Percentiles rank a stretch among this genome's conserved stretches.
Evolutionary conservation across 2,888 invertebrate genomes (phyloP).

Genomic region (Dynastes grantii): DNA sequence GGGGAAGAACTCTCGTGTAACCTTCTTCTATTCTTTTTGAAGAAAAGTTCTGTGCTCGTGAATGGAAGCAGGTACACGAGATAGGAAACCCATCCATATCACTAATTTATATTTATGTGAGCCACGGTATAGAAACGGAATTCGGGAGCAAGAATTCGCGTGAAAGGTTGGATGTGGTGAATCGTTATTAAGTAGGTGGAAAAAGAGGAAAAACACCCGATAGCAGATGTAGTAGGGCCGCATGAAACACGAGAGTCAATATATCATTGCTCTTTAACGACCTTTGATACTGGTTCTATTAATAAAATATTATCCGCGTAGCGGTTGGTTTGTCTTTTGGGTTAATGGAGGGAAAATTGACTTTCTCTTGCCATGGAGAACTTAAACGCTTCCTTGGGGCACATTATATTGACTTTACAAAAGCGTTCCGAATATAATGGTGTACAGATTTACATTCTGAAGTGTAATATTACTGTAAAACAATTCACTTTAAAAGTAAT

Average conservation of each 20-base stretch:
- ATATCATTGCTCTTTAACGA: slow-evolving; percentile 25
- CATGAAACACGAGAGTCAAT: slow-evolving; percentile 9
- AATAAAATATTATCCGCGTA: slow-evolving; percentile 13
- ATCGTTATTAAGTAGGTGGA: background rate
- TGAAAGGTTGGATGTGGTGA: background rate
- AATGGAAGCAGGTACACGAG: background rate
- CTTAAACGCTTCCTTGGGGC: background rate
- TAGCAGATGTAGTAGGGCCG: slow-evolving; percentile 19
- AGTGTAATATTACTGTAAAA: too few relatives aligned
- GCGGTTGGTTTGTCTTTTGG: slow-evolving; percentile 6
- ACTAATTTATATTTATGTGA: slow-evolving; percentile 22
- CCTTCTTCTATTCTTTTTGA: background rate
- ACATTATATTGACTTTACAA: too few relatives aligned
- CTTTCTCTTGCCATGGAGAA: background rate
- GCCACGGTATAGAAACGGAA: background rate
- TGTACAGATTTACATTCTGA: too few relatives aligned
- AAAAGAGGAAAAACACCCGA: background rate
- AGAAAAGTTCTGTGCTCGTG: background rate
- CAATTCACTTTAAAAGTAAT: too few relatives aligned
- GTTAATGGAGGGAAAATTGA: slow-evolving; percentile 13
- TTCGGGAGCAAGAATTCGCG: background rate
- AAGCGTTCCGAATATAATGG: too few relatives aligned
- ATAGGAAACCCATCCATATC: background rate
- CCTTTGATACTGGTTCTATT: slow-evolving; percentile 7
- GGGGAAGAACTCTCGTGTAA: background rate